These are phyloP conservation scores for Arctocebus calabarensis DNA, from an alignment of 2,797 vertebrate genomes.

Conservation along the genomic window DNA sequence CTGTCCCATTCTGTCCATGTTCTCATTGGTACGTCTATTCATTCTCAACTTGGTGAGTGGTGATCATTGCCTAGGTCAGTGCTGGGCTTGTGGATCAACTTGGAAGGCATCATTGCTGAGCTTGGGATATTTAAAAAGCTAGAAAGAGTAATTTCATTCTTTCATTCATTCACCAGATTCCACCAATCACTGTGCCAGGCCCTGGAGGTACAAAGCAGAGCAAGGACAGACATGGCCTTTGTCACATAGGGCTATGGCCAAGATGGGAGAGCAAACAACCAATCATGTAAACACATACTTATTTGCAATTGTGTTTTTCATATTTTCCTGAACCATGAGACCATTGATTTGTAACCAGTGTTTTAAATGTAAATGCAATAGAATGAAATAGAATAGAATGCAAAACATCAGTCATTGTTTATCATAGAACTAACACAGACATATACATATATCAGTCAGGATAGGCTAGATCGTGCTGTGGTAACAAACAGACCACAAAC, in stretches of 20 bases:
- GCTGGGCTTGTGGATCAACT: no score
- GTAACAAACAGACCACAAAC: neutral
- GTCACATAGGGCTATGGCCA: fast-evolving
- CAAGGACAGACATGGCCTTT: neutral
- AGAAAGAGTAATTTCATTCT: neutral
- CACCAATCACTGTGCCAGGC: neutral
- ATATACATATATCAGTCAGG: fast-evolving
- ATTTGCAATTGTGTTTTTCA: neutral
- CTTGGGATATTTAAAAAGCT: neutral
- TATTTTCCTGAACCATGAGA: neutral
- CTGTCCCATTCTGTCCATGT: fast-evolving
- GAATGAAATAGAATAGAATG: neutral
- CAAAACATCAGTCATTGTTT: neutral
- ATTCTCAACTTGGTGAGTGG: fast-evolving
- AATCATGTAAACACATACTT: no score
- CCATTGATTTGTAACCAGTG: neutral
- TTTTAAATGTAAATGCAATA: neutral
- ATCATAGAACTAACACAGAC: neutral
- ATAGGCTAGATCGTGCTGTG: neutral
- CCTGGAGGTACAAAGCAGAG: neutral
- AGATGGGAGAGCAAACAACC: neutral
- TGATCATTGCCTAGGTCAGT: fast-evolving
- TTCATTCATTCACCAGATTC: neutral
- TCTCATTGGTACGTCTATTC: fast-evolving
- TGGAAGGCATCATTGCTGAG: no score